Conservation (phyloP, 2,888 invertebrate species). For the Andrena bicolor region DNA sequence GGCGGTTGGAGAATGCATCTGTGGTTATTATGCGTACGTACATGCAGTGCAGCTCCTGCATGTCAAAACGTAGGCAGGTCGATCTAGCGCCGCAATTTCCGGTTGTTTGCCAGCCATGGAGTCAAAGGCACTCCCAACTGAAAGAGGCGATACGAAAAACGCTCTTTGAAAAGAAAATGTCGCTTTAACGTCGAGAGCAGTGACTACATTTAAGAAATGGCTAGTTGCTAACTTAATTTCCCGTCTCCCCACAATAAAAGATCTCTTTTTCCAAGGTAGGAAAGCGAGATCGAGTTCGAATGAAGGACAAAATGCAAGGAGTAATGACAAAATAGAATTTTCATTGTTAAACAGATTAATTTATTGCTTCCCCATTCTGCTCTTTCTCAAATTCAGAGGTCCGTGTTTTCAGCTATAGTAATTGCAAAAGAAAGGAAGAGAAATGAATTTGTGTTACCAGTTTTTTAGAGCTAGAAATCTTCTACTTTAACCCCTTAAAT, state of each 20-base stretch:
- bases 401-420: too few relatives aligned
- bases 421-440: too few relatives aligned
- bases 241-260: neutral
- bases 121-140: constrained; percentile 25
- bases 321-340: too few relatives aligned
- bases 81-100: constrained; percentile 56
- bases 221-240: neutral
- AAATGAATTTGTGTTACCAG: too few relatives aligned
- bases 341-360: too few relatives aligned
- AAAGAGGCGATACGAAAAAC: constrained; percentile 27
- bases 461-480: too few relatives aligned
- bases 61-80: constrained; percentile 53
- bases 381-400: too few relatives aligned
- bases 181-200: neutral
- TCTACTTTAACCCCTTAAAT: too few relatives aligned
- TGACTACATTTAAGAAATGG: neutral
- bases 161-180: constrained; percentile 1
- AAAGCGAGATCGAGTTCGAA: too few relatives aligned
- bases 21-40: constrained; percentile 44
- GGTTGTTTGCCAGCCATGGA: constrained; percentile 29
- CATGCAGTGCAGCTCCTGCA: constrained; percentile 37
- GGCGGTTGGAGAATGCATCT: constrained; percentile 63
- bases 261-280: too few relatives aligned
- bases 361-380: too few relatives aligned
- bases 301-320: too few relatives aligned